These are phyloP conservation scores for Myanophis thanlyinensis DNA, from an alignment of 2,113 vertebrate genomes.

Conservation along the genomic window DNA sequence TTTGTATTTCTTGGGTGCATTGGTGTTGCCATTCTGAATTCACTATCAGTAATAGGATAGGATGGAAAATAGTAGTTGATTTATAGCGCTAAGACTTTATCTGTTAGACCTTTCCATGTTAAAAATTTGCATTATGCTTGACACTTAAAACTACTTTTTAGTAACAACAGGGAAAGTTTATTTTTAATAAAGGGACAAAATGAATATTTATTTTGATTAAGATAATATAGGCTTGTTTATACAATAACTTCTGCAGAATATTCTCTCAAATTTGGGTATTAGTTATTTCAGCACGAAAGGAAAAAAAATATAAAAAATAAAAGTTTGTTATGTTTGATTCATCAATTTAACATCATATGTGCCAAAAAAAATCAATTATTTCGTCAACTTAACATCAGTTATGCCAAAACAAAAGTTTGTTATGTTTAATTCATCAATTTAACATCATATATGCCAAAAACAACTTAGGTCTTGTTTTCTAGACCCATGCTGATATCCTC, in stretches of 20 bases:
- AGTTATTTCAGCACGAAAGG: not conserved
- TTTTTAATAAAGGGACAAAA: not conserved
- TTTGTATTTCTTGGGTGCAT: not conserved
- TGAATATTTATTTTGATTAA: not conserved
- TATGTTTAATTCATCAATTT: not conserved
- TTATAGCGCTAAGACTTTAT: not conserved
- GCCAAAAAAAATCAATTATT: not conserved
- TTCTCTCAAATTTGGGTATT: not conserved
- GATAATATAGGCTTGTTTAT: not conserved
- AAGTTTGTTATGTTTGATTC: not conserved
- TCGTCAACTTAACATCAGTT: not conserved
- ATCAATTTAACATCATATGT: not conserved
- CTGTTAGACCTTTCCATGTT: not conserved
- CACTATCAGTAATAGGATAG: not conserved
- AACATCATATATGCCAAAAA: not conserved
- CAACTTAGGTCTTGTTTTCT: not conserved
- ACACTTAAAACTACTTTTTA: not conserved
- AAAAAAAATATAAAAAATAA: not conserved
- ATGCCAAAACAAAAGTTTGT: not conserved
- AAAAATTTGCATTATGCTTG: not conserved
- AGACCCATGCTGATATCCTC: not conserved
- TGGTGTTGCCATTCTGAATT: not conserved
- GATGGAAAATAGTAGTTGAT: not conserved
- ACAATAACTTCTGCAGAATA: not conserved
- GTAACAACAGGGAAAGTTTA: not conserved